Conservation (phyloP, 2,113 vertebrate genomes). For the Corvus hawaiiensis region DNA sequence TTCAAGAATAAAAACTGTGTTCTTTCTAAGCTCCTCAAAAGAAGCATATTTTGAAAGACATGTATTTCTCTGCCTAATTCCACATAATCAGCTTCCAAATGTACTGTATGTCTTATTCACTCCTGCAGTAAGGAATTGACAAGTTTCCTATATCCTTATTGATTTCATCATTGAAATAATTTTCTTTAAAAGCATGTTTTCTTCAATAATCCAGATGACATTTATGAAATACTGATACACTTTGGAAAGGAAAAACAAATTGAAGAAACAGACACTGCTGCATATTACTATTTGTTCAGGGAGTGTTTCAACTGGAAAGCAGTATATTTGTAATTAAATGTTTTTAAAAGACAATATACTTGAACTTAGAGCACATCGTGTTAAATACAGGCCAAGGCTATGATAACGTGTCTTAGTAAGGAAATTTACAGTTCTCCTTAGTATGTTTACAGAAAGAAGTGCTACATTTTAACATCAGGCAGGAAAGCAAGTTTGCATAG, state of each 20-base stretch:
- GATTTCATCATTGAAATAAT: background rate
- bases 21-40: background rate
- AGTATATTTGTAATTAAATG: background rate
- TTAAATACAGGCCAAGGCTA: background rate
- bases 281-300: background rate
- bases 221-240: background rate
- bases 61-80: background rate
- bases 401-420: background rate
- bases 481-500: constrained; percentile 53
- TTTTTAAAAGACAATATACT: background rate
- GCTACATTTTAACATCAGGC: constrained; percentile 11
- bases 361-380: background rate
- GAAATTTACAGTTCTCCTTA: constrained; percentile 36
- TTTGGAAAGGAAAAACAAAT: background rate
- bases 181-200: background rate
- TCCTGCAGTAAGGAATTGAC: background rate
- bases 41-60: background rate
- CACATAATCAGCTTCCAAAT: background rate
- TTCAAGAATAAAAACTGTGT: background rate
- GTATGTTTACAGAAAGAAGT: constrained; percentile 35
- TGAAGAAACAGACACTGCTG: background rate
- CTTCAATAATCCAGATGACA: background rate
- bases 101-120: background rate
- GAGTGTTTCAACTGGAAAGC: background rate
- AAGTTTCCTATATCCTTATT: background rate